Percentiles rank a stretch among this genome's conserved stretches.
These are phyloP conservation scores for Neopipo cinnamomea DNA, from an alignment of 2,113 vertebrate species.

Conservation along the genomic window DNA sequence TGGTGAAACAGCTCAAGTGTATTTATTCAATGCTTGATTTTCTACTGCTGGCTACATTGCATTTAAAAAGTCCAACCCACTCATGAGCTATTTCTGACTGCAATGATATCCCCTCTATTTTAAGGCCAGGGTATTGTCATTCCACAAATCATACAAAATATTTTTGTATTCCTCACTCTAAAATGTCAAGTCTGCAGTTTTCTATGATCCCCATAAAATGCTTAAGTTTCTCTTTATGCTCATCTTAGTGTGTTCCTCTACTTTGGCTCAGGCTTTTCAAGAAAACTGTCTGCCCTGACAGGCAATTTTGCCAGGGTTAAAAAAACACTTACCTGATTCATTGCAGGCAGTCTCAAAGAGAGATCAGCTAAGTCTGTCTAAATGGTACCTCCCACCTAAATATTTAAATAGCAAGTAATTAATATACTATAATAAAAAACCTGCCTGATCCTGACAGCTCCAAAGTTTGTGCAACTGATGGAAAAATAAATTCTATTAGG, in stretches of 20 bases:
- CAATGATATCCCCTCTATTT: background rate
- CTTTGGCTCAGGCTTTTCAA: background rate
- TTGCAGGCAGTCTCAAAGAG: background rate
- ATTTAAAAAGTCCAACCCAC: background rate
- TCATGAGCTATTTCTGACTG: background rate
- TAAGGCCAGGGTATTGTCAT: background rate
- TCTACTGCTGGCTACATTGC: background rate
- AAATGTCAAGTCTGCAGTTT: background rate
- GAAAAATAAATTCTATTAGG: background rate
- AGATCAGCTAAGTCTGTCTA: background rate
- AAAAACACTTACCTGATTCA: background rate
- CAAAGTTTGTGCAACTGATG: background rate
- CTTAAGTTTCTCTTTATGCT: background rate
- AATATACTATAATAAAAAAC: background rate
- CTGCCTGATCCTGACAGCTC: background rate
- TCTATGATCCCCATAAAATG: background rate
- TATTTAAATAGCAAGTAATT: constrained; percentile 1
- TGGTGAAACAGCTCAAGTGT: background rate
- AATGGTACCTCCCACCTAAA: background rate
- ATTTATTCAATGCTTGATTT: background rate
- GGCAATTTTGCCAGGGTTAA: background rate
- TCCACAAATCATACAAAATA: background rate
- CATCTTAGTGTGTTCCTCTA: background rate
- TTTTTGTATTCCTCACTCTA: background rate
- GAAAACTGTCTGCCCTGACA: background rate